These are phyloP conservation scores for Urocolius indicus DNA, from an alignment of 2,113 vertebrate genomes.

Conservation along the genomic window DNA sequence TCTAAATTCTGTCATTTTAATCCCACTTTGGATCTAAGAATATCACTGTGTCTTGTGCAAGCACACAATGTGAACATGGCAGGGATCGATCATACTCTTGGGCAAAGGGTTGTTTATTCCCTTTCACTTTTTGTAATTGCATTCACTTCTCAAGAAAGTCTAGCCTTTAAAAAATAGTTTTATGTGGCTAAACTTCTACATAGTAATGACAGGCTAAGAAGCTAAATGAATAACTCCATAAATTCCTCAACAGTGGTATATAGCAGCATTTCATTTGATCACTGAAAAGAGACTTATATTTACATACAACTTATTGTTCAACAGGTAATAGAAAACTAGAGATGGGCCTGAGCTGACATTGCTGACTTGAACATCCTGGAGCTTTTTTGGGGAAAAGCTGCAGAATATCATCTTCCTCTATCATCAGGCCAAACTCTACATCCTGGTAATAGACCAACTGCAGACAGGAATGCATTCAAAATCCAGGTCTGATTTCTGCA, in stretches of 20 bases:
- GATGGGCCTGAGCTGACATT: constrained; percentile 44
- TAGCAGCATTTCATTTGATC: constrained; percentile 64
- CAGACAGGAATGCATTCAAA: neutral
- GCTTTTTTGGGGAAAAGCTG: neutral
- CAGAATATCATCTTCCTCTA: neutral
- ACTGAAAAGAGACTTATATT: constrained; percentile 40
- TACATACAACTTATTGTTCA: constrained; percentile 24
- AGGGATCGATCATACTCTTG: neutral
- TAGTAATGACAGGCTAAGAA: constrained; percentile 11
- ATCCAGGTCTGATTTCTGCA: constrained; percentile 2
- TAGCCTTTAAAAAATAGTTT: constrained; percentile 39
- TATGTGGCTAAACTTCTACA: constrained; percentile 16
- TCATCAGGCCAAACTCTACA: neutral
- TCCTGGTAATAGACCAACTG: neutral
- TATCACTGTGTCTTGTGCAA: constrained; percentile 2
- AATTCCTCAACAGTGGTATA: constrained; percentile 28
- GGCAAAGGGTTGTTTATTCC: neutral
- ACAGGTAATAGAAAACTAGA: constrained; percentile 31
- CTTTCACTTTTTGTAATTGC: constrained; percentile 17
- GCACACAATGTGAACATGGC: neutral
- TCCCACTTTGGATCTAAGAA: constrained; percentile 18
- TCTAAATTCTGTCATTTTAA: constrained; percentile 24
- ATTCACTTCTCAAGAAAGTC: constrained; percentile 12
- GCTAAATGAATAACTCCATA: neutral
- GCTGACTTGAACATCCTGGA: neutral